Conservation (phyloP, 2,797 vertebrate species). For the Galaxias olidus region DNA sequence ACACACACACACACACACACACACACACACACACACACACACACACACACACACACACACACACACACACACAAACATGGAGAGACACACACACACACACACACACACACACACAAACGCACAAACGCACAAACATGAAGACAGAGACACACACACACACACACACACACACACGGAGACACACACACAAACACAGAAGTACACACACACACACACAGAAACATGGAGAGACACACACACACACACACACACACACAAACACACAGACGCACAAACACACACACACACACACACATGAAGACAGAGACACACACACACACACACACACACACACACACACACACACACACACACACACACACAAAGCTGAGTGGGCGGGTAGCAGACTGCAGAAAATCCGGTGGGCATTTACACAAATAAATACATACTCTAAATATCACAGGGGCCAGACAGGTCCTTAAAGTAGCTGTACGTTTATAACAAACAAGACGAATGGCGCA, state of each 20-base stretch:
- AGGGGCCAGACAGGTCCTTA: no score
- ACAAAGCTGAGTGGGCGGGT: neutral
- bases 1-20: constrained; percentile 26
- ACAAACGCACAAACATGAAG: neutral
- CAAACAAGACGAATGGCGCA: no score
- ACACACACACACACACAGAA: constrained; percentile 48
- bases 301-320: constrained; percentile 54
- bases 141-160: neutral
- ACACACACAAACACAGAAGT: no score
- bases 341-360: constrained; percentile 54
- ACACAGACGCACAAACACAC: constrained; percentile 55
- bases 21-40: constrained; percentile 59
- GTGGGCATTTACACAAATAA: neutral
- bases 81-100: constrained; percentile 3
- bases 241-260: constrained; percentile 32
- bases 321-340: constrained; percentile 38
- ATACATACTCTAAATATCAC: neutral
- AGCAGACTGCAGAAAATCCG: no score
- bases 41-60: constrained; percentile 15
- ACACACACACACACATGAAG: constrained; percentile 36
- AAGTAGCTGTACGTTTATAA: no score
- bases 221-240: constrained; percentile 40
- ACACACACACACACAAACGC: constrained; percentile 4
- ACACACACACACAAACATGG: constrained; percentile 50
- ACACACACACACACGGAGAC: constrained; percentile 27